Conservation (phyloP, 2,888 invertebrate genomes). For the Drosophila lacicola region DNA sequence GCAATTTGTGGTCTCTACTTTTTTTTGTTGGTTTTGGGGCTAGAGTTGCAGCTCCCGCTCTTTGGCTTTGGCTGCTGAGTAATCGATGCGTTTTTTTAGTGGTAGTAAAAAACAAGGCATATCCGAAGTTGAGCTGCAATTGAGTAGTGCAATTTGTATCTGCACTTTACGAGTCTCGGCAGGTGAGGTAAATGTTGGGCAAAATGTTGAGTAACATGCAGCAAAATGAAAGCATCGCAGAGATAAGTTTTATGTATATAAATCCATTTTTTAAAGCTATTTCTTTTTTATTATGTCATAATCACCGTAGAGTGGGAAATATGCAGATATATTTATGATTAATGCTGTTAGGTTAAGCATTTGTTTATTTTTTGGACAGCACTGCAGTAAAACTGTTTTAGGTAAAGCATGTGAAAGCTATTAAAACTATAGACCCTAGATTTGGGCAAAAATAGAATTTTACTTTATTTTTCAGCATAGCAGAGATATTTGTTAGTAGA, state of each 20-base stretch:
- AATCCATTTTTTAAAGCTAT: not conserved
- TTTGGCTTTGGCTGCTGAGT: slow-evolving; percentile 12
- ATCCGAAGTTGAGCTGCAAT: slow-evolving; percentile 18
- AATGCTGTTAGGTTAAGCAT: too few species aligned
- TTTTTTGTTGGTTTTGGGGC: not conserved
- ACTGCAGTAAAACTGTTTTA: too few species aligned
- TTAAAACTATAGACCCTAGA: too few species aligned
- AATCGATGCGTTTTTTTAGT: slow-evolving; percentile 55
- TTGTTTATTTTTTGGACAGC: too few species aligned
- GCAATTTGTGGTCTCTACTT: slow-evolving; percentile 57
- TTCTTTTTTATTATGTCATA: too few species aligned
- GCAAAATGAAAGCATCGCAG: not conserved
- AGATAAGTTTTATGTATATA: not conserved
- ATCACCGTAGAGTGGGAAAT: too few species aligned
- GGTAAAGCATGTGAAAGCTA: too few species aligned
- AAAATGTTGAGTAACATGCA: slow-evolving; percentile 9
- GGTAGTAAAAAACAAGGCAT: slow-evolving; percentile 24
- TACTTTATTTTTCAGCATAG: too few species aligned
- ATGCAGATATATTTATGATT: too few species aligned
- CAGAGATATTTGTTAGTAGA: too few species aligned
- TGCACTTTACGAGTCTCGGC: slow-evolving; percentile 7
- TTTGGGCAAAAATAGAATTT: too few species aligned
- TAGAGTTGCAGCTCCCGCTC: not conserved
- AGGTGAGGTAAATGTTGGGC: slow-evolving; percentile 24
- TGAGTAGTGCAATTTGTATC: slow-evolving; percentile 28